phyloP scores from a whole-genome alignment of 2,888 invertebrate genomes.

The Eupelmus urozonus region DNA sequence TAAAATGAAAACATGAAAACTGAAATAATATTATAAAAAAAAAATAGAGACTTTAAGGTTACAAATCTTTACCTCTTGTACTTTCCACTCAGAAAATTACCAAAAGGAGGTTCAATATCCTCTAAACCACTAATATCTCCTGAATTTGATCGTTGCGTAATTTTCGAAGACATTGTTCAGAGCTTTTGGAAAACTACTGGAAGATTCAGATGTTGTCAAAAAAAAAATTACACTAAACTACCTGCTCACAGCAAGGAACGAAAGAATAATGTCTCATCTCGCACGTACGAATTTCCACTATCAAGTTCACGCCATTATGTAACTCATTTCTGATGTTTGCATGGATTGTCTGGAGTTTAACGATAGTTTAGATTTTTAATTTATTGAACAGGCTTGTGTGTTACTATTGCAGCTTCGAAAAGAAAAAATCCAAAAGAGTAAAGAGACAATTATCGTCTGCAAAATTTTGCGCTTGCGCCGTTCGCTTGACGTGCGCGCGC shows the following conservation, averaged over 20 bases:
- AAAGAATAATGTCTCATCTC: neutral
- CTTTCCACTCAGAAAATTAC: conserved; percentile 67
- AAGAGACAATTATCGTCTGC: neutral
- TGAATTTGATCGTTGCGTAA: conserved; percentile 65
- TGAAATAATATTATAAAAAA: neutral
- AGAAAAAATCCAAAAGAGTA: no score
- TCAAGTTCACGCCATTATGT: neutral
- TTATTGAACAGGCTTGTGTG: neutral
- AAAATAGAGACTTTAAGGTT: conserved; percentile 42
- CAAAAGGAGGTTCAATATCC: conserved; percentile 69
- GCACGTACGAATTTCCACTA: neutral
- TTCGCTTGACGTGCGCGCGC: no score
- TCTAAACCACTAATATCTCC: conserved; percentile 67
- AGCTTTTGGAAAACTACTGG: conserved; percentile 20
- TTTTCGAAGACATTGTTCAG: conserved; percentile 61
- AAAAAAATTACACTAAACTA: no score
- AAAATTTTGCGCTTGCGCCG: neutral
- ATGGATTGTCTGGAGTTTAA: neutral
- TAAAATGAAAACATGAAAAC: neutral
- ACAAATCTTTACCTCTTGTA: conserved; percentile 69
- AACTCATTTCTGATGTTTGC: conserved; percentile 16
- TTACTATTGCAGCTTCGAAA: no score
- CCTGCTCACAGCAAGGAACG: neutral
- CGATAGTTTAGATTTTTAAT: neutral
- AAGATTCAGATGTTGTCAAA: neutral